Evolutionary conservation across 2,797 vertebrate genomes (phyloP), one percentile per base, ranked within the genome.

Genomic region (Euthynnus affinis): DNA sequence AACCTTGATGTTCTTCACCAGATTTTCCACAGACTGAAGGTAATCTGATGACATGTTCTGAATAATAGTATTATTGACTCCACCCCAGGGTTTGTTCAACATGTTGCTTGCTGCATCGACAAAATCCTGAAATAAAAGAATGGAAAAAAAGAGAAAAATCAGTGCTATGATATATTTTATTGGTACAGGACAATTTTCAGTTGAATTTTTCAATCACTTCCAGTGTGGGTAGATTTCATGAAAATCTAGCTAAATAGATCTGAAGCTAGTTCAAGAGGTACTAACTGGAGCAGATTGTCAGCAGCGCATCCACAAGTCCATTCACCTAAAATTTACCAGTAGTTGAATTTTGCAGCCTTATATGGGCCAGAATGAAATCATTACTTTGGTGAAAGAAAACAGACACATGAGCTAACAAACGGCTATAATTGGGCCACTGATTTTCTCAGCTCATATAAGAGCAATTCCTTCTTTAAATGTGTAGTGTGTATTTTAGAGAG

Each of bases 31-130:
- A 1, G 93, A 92, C 0, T 27, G 0, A 14, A 97, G 91, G 60
- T 95, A 96, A 1, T 5, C 32, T 40, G 89, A 22, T 63, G 95
- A 91, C 87, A 95, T 82, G 0, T 0, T 0, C 0, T 77, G 0
- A 15, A 64, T 3, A 56, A 60, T 0, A 0, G 78, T 4, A 0
- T 0, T 0, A 20, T 92, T 92, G 56, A 67, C 48, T 0, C 5
- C 12, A 0, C 0, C 0, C 93, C 95, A 95, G 32, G 6, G 52
- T 4, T 34, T 58, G 58, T 87, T 91, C 63, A 96, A 71, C 79
- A 96, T 84, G 44, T 88, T 94, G 83, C 95, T 96, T 14, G 94
- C 92, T 55, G 93, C 84, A 0, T n/a, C 4, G 2, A 95, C 3
- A 15, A 95, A 89, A 66, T 84, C 46, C 96, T 96, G 81, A 63